These are phyloP conservation scores for Megalops cyprinoides DNA, from an alignment of 2,797 vertebrate species.

Conservation along the genomic window DNA sequence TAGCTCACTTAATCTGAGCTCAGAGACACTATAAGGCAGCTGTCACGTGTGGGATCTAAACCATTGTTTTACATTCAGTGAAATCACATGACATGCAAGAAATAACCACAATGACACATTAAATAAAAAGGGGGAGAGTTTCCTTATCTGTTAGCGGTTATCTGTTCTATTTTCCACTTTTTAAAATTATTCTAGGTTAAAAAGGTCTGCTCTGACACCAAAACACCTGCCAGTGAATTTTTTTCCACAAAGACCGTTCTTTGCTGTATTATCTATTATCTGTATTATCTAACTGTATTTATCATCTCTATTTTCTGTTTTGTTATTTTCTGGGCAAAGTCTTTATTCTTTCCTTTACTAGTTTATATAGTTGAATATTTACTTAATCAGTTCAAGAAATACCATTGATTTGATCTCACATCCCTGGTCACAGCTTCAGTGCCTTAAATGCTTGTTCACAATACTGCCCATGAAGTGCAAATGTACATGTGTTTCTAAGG, in stretches of 20 bases:
- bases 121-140: background rate
- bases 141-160: too few species aligned
- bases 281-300: too few species aligned
- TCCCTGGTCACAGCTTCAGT: background rate
- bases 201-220: background rate
- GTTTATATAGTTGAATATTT: background rate
- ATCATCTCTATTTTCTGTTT: background rate
- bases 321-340: background rate
- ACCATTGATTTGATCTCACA: background rate
- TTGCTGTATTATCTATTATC: too few species aligned
- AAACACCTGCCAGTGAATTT: background rate
- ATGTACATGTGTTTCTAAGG: background rate
- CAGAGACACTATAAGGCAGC: background rate
- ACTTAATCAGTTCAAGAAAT: background rate
- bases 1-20: background rate
- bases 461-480: background rate
- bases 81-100: background rate
- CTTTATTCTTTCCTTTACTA: background rate
- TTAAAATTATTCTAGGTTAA: too few species aligned
- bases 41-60: background rate
- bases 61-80: background rate
- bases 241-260: too few species aligned
- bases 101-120: background rate
- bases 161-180: background rate
- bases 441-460: background rate